Percentiles rank a stretch among this genome's conserved stretches.
Evolutionary conservation across 2,888 invertebrate genomes (phyloP).

Genomic region (Hydrotaea cyrtoneurina): DNA sequence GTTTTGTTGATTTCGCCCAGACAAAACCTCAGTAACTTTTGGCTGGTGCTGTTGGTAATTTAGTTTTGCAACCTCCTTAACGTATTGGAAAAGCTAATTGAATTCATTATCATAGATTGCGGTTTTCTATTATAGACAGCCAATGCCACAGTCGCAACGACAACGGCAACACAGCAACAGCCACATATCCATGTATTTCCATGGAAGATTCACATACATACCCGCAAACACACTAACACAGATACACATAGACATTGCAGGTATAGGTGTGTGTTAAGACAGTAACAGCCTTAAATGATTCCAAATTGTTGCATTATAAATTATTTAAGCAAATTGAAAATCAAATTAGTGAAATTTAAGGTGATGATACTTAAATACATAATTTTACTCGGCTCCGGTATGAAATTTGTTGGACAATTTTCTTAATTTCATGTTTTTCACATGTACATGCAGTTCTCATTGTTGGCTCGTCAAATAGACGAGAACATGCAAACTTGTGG

Average conservation of each 20-base stretch:
- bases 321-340: slow-evolving; percentile 26
- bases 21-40: slow-evolving; percentile 40
- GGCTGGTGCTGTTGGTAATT: slow-evolving; percentile 43
- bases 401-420: neutral
- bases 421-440: neutral
- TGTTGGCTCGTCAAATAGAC: neutral
- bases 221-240: too few relatives aligned
- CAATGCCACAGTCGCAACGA: neutral
- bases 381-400: neutral
- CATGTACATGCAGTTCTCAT: neutral
- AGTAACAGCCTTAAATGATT: neutral
- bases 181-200: too few relatives aligned
- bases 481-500: neutral
- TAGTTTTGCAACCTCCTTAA: slow-evolving; percentile 44
- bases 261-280: neutral
- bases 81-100: slow-evolving; percentile 49
- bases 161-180: neutral
- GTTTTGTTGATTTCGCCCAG: slow-evolving; percentile 20
- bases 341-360: slow-evolving; percentile 23
- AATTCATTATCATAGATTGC: slow-evolving; percentile 54
- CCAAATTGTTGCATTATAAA: slow-evolving; percentile 7
- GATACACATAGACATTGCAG: too few relatives aligned
- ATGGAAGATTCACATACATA: too few relatives aligned
- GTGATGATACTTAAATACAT: slow-evolving; percentile 5
- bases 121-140: slow-evolving; percentile 40